Base-by-base conservation (phyloP, 2,888 invertebrate species). In the Acleris literana region DNA sequence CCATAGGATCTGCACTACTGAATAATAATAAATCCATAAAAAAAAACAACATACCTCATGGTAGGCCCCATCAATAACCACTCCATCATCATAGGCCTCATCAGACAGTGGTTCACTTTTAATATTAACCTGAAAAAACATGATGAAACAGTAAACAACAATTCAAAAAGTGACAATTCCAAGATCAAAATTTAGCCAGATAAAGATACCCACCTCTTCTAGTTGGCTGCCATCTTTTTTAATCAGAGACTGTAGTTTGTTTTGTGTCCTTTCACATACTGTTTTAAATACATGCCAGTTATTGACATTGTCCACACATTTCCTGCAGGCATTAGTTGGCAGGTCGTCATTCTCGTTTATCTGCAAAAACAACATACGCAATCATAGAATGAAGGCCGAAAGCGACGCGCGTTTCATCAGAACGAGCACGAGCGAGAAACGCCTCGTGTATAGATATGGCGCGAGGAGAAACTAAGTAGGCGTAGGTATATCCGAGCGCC, bases 231-330 rank as follows among this genome's bases (percentile, higher is more conserved):
- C 88, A 83, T 92, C 90, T 83, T 88, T 92, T 79, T 88, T 88
- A 75, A 93, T 80, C 93, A 95, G 93, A 85, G 93, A 89, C 77
- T 90, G 91, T 75, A 95, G 86, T 85, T 94, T 95, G 78, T 91
- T 93, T 89, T 96, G 95, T 72, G 95, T 94, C 78, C 93, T 93
- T 74, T 93, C 90, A 86, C 95, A 96, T 22, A 93, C 87, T 80
- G 93, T 90, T 84, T 94, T 95, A 88, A 94, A 96, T 71, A 88
- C 84, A 78, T 94, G 93, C 95, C 95, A 96, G 80, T 93, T 93
- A 78, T 94, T 94, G 74, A 96, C 93, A 88, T 93, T 94, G 76
- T 90, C 91, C 75, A 94, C 82, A 79, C 96, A 96, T 76, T 92
- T 90, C 74, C 89, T 90, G 84, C 96, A 96, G 81, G 95, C 93